These are phyloP conservation scores for Muscina levida DNA, from an alignment of 2,888 invertebrate genomes.

Conservation along the genomic window DNA sequence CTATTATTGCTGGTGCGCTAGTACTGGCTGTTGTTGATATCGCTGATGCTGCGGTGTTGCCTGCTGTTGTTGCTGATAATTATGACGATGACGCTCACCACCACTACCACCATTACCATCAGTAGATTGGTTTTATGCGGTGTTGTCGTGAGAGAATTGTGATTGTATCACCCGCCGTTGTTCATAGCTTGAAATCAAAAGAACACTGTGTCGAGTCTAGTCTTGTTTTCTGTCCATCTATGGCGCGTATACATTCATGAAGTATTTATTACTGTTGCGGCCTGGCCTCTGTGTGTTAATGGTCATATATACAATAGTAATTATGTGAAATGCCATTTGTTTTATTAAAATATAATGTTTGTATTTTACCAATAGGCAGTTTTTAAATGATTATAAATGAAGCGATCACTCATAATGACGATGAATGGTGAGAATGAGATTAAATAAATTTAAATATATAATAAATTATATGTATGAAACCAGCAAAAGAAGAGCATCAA, in stretches of 20 bases:
- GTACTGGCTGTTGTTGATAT: constrained; percentile 25
- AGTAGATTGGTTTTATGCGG: constrained; percentile 31
- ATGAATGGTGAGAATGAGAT: constrained; percentile 5
- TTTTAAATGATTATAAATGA: constrained; percentile 28
- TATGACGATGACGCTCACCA: too few species aligned
- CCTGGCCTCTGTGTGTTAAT: too few species aligned
- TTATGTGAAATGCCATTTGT: constrained; percentile 33
- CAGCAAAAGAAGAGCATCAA: too few species aligned
- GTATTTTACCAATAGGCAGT: background rate
- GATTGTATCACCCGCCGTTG: constrained; percentile 12
- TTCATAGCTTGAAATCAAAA: constrained; percentile 55
- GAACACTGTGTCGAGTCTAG: constrained; percentile 35
- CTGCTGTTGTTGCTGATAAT: constrained; percentile 46
- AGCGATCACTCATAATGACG: constrained; percentile 8
- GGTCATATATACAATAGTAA: background rate
- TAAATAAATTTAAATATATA: background rate
- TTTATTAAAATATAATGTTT: constrained; percentile 41
- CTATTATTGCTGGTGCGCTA: constrained; percentile 11
- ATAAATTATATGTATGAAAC: too few species aligned
- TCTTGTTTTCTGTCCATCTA: background rate
- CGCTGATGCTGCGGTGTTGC: constrained; percentile 43
- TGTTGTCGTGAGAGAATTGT: background rate
- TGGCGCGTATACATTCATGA: background rate
- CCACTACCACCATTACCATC: background rate
- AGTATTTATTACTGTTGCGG: background rate